Percentiles rank a stretch among this genome's conserved stretches.
Conservation (phyloP, 2,888 invertebrate species). For the Halictus quadricinctus region DNA sequence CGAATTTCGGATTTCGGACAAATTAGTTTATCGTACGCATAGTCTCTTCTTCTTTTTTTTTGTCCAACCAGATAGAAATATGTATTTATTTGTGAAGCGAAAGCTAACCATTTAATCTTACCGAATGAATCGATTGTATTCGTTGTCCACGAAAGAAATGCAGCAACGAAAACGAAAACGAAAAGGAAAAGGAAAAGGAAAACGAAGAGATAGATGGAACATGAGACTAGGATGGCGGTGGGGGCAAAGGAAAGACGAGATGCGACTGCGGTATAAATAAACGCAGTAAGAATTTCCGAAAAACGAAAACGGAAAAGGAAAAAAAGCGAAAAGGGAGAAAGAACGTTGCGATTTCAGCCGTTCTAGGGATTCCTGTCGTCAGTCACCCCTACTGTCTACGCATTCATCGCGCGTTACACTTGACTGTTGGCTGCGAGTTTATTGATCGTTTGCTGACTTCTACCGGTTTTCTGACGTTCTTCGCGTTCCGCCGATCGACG, state of each 20-base stretch:
- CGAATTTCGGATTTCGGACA: not conserved
- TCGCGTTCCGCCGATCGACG: not conserved
- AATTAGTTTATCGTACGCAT: not conserved
- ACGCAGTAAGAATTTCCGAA: slow-evolving; percentile 43
- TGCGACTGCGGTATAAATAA: slow-evolving; percentile 46
- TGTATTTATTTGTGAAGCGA: not conserved
- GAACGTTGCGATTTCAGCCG: slow-evolving; percentile 38
- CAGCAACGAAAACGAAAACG: not conserved
- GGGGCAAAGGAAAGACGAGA: slow-evolving; percentile 7
- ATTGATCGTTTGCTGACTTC: slow-evolving; percentile 60
- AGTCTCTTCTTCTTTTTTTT: not conserved
- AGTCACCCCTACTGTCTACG: slow-evolving; percentile 35
- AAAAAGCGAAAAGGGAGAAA: not conserved
- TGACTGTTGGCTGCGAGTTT: slow-evolving; percentile 55
- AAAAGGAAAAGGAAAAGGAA: not conserved
- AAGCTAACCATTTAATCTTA: not conserved
- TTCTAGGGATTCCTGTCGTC: slow-evolving; percentile 48
- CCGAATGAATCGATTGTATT: not conserved
- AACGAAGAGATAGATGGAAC: not conserved
- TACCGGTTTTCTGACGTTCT: slow-evolving; percentile 30
- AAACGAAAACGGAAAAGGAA: slow-evolving; percentile 14
- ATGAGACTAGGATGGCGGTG: not conserved
- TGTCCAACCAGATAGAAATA: not conserved
- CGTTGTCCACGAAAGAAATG: not conserved
- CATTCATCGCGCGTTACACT: slow-evolving; percentile 56